Evolutionary conservation across 2,113 vertebrate genomes (phyloP), one percentile per base, ranked within the genome.

Genomic region (Monarcha castaneiventris): DNA sequence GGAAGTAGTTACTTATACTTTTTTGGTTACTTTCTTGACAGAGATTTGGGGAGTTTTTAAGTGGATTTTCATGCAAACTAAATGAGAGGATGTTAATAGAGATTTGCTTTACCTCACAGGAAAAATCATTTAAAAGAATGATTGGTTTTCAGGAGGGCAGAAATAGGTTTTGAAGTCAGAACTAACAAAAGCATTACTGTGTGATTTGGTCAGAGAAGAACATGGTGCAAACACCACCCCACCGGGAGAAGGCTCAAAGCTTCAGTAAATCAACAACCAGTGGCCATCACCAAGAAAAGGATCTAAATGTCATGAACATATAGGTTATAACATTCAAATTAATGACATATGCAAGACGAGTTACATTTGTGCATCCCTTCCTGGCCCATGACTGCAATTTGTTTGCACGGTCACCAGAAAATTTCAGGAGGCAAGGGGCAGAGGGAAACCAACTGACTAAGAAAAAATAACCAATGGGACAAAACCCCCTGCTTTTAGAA

Each of bases 11-110:
- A 69, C 16, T 63, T 71, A 25, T 32, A 48, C 16, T 32, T 68
- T 91, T 84, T 74, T 67, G 79, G 20, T n/a, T 81, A 56, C 21
- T 62, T 77, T 74, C 33, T 93, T 91, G 46, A 49, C 21, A 49
- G 14, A 39, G 16, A 80, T 91, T 80, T 44, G 6, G 41, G 17
- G 23, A 66, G 0, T 19, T 84, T 77, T 81, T 10, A 78, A 74
- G 33, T 37, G 32, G 7, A 33, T 91, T 73, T 62, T 86, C 21
- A 35, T 16, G 19, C 16, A 74, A 91, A 80, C 10, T 16, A 59
- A 76, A 66, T 74, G 19, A 18, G 13, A 56, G 22, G 4, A 75
- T 63, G 5, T 80, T 77, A 91, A 54, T 1, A 62, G 33, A 85
- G 12, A 75, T 73, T 90, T 79, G 2, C 23, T 94, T 66, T 67